Evolutionary conservation across 2,113 vertebrate genomes (phyloP), one percentile per base, ranked within the genome.

Genomic region (Corythaixoides concolor): DNA sequence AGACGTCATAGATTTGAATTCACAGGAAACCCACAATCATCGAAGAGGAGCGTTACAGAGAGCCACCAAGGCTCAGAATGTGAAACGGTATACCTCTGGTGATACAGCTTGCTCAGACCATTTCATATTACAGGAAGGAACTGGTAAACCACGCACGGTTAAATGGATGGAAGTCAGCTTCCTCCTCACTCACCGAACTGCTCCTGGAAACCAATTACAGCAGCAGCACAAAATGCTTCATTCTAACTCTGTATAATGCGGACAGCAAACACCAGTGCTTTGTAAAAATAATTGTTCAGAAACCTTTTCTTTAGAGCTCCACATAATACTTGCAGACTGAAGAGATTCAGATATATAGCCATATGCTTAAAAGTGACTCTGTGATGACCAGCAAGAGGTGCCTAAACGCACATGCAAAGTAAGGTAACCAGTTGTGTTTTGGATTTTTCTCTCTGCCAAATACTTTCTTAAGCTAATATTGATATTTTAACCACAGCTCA

Each of bases 381-480:
- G 83, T 88, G 77, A 60, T 45, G 50, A 15, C 5, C 55, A 24
- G 27, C 21, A 50, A 20, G 30, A 56, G 52, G 47, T 24, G 1
- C 50, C 35, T 13, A 33, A 79, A 56, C 63, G 89, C 94, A 41
- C 73, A 21, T 49, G 9, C 28, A 1, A 26, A 30, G 82, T 33
- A 91, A 91, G 94, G 88, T 76, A 87, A 96, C 94, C 92, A 45
- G 78, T 64, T 6, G 92, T 30, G 15, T 90, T 95, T 82, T 68
- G 62, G 90, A 53, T 75, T 12, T 85, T 53, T n/a, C 72, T 70
- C 90, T 4, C 77, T 95, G 97, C 97, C 98, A 98, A 97, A 96
- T 95, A 96, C 97, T 96, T 96, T 96, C 96, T 97, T 83, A 81
- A 97, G 90, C 95, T 98, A 98, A 98, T 98, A 98, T 95, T 98